Base-by-base conservation (phyloP, 37 sponge, comb jelly and placozoan genomes). In the Aplysina aerophoba region DNA sequence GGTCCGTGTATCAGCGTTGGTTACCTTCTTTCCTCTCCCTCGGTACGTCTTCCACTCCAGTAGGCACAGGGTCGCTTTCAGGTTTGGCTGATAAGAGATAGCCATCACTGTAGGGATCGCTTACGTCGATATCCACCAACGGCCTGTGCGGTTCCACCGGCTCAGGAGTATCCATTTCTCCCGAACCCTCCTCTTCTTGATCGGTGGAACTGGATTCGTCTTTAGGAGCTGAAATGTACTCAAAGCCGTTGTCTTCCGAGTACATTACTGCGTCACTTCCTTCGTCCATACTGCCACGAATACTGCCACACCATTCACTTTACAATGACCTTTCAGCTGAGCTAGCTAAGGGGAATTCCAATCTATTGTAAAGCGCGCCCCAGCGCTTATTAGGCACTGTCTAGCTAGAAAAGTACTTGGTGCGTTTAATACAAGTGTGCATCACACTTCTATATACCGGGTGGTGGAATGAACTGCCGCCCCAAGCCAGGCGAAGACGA, bases 401-500 rank as follows among this genome's bases (percentile, higher is more conserved):
- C n/a, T n/a, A n/a, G n/a, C n/a, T 3, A 44, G 50, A 3, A 44
- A 44, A 44, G 8, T 44, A 44, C 3, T 44, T 44, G 3, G 50
- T 44, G 50, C 50, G 50, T 44, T 44, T 11, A 3, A 44, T 8
- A 44, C 50, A 8, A 44, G 8, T n/a, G n/a, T n/a, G n/a, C n/a
- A n/a, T n/a, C n/a, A n/a, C n/a, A n/a, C n/a, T n/a, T n/a, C n/a
- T n/a, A n/a, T n/a, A n/a, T n/a, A n/a, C n/a, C n/a, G n/a, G n/a
- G 6, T 8, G 50, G 12, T 14, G 24, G 14, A 54, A 93, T 93
- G 91, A 68, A 74, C 11, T 50, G 86, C 17, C 86, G 95, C 59
- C 95, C 95, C n/a, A 80, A 77, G 55, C 85, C 82, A 12, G 74
- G 72, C n/a, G 95, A 95, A 30, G 90, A 85, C 8, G 95, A 95